Conservation (phyloP, 2,797 vertebrate genomes). For the Lithobates sylvaticus region DNA sequence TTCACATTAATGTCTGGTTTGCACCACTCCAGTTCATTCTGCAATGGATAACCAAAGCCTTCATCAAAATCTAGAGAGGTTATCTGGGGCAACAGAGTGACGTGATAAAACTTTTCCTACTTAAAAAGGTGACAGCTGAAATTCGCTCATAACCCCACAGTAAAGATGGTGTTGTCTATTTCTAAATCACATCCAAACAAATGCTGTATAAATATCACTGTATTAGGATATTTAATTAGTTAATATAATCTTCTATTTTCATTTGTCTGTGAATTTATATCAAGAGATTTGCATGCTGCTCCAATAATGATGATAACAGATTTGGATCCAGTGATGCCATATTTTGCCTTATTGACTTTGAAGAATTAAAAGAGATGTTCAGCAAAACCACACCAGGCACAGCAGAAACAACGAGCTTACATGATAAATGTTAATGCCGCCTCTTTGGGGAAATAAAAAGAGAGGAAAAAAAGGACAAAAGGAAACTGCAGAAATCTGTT, state of each 20-base stretch:
- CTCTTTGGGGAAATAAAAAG: too few relatives aligned
- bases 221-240: conserved; percentile 1
- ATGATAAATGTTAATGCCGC: too few relatives aligned
- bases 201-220: conserved; percentile 10
- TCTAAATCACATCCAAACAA: neutral
- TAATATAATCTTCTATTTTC: neutral
- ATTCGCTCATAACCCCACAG: neutral
- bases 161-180: neutral
- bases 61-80: neutral
- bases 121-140: neutral
- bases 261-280: conserved; percentile 8
- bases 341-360: neutral
- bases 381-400: neutral
- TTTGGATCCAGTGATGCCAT: neutral
- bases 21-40: neutral
- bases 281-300: neutral
- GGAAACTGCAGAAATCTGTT: too few relatives aligned
- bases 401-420: neutral
- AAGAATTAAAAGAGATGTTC: neutral
- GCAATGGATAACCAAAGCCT: neutral
- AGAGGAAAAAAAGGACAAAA: too few relatives aligned
- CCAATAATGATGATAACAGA: neutral
- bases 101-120: neutral
- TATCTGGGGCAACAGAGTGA: neutral
- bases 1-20: too few relatives aligned